Base-by-base conservation (phyloP, 1,140 invertebrate genomes). In the Penaeus vannamei region DNA sequence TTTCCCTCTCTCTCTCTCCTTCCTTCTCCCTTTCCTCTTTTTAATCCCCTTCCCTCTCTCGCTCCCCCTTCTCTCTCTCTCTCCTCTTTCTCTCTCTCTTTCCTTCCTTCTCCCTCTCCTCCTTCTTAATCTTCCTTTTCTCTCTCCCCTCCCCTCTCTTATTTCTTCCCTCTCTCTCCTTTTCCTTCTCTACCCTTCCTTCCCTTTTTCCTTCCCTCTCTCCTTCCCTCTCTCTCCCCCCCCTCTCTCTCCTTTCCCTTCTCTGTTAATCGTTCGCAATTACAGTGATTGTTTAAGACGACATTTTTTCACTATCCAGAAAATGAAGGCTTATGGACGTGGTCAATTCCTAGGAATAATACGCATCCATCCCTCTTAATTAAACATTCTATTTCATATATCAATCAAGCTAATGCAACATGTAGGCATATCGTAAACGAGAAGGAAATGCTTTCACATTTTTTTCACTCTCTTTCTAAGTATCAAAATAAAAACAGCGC, bases 121-220 rank as follows among this genome's bases (percentile, higher is more conserved):
- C 20, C 62, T 20, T 32, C 53, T 32, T 60, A 23, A 17, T 62
- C 53, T n/a, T 36, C 4, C 4, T 10, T 2, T 36, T 32, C 22
- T 26, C 60, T 62, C 42, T 53, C 59, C 60, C 20, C 0, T 8
- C 19, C 12, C 17, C 23, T 26, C n/a, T 60, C 53, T n/a, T 17
- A 12, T 62, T 76, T 36, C 72, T 14, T 85, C 36, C 72, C 66
- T 72, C 84, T 85, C 36, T 53, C 66, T 72, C 46, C 72, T n/a
- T 85, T 20, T 85, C 42, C 69, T n/a, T 53, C 84, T 84, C 83
- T 32, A 10, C 64, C 36, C 23, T 32, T 29, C 32, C 66, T 29
- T 72, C 12, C 12, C 66, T 72, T 14, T 32, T 14, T 32, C 66
- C 32, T 32, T 72, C 26, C 32, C 32, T 32, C 32, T n/a, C 66